phyloP scores from a whole-genome alignment of 2,888 invertebrate genomes.

The Crepidodera aurea region DNA sequence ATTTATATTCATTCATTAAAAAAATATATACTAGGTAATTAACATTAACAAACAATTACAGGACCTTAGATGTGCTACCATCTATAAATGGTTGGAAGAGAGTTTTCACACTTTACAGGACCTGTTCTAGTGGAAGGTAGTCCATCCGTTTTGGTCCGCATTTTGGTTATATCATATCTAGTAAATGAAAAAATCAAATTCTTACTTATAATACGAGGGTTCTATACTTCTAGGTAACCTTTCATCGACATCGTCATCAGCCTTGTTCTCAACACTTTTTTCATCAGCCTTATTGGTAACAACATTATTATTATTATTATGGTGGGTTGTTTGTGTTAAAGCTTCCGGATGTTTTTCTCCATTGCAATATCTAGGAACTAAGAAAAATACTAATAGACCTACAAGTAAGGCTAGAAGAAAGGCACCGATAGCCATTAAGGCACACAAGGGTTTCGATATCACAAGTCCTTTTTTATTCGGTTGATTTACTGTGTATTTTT shows the following conservation, averaged over 20 bases:
- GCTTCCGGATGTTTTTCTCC: slow-evolving; percentile 40
- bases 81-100: no score
- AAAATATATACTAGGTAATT: no score
- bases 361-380: slow-evolving; percentile 53
- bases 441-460: slow-evolving; percentile 56
- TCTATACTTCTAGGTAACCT: slow-evolving; percentile 54
- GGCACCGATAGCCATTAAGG: slow-evolving; percentile 57
- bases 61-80: no score
- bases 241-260: slow-evolving; percentile 44
- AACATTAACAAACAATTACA: no score
- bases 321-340: slow-evolving; percentile 24
- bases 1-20: no score
- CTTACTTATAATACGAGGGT: slow-evolving; percentile 57
- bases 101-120: no score
- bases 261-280: slow-evolving; percentile 1
- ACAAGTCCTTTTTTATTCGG: slow-evolving; percentile 48
- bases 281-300: slow-evolving; percentile 13
- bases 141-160: no score
- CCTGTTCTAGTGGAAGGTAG: no score
- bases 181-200: neutral
- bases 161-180: no score
- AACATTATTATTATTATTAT: slow-evolving; percentile 7
- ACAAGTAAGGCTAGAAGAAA: slow-evolving; percentile 55
- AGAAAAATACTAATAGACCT: slow-evolving; percentile 57
- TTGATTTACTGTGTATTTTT: slow-evolving; percentile 59